Base-by-base conservation (phyloP, 1,140 invertebrate species). In the Magallana ariakensis region DNA sequence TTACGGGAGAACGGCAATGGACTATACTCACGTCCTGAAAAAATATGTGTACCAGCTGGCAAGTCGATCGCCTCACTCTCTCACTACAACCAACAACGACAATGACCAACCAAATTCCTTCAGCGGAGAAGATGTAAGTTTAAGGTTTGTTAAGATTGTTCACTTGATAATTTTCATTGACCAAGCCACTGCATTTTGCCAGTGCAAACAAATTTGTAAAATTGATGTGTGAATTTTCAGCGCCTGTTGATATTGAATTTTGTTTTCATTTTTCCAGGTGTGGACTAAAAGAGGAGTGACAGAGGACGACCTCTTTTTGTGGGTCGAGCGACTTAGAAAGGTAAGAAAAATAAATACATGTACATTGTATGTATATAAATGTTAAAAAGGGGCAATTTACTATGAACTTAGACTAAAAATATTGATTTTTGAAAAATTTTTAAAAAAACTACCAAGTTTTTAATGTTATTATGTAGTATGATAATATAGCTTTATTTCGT, bases 301-400 rank as follows among this genome's bases (percentile, higher is more conserved):
- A 81, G 92, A 93, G 85, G 92, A 93, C 87, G 89, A 93, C 57
- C 84, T 95, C 8, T 93, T 92, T 87, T 54, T 91, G 2, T 95
- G 95, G 95, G 94, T 92, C 87, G 95, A 95, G 89, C 94, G 93
- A 88, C 86, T 95, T 8, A 91, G 95, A 89, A 94, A 95, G 92
- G 93, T 94, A 55, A 85, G 88, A 90, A 33, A 66, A 84, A 80
- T 11, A 46, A 46, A 46, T 46, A 46, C 33, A 46, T 46, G 33
- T 46, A 46, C 33, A 46, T 2, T 46, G 33, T 46, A 46, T 46
- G 33, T 46, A 46, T 46, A 46, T 46, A 4, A 5, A 46, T 46
- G 5, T 46, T 4, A 46, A 46, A 46, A 46, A 46, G 33, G 33
- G 33, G 33, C 33, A 46, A 46, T 46, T 46, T 46, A 46, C 33